Evolutionary conservation across 2,888 invertebrate genomes (phyloP).

Genomic region (Cataglyphis altisquamis): DNA sequence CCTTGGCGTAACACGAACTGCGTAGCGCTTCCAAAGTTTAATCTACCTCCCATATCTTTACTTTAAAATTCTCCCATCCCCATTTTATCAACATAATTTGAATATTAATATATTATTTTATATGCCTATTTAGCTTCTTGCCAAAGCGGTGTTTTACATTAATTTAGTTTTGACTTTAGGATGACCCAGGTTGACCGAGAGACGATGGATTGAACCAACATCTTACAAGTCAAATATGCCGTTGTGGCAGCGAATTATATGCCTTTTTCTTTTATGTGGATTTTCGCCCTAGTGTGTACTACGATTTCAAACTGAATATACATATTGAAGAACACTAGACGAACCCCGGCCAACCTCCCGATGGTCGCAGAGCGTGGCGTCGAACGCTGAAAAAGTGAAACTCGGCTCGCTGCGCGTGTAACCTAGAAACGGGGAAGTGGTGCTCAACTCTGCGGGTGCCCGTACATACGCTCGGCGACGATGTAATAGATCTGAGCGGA

Average conservation of each 20-base stretch:
- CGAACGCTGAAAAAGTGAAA: constrained; percentile 86
- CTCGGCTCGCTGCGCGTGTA: constrained; percentile 86
- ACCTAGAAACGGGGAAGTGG: constrained; percentile 86
- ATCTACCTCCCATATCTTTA: background rate
- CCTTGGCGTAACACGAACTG: constrained; percentile 26
- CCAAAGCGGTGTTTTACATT: background rate
- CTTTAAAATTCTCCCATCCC: background rate
- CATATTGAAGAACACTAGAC: constrained; percentile 71
- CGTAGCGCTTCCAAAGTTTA: constrained; percentile 15
- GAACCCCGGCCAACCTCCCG: constrained; percentile 77
- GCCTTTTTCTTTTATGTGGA: background rate
- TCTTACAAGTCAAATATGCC: background rate
- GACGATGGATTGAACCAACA: background rate
- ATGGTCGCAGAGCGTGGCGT: constrained; percentile 82
- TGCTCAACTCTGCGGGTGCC: constrained; percentile 82
- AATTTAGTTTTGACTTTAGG: background rate
- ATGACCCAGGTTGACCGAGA: background rate
- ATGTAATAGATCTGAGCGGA: constrained; percentile 58
- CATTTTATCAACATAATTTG: too few species aligned
- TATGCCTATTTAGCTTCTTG: background rate
- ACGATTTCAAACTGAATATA: background rate
- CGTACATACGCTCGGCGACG: constrained; percentile 52
- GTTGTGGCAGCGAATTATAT: constrained; percentile 49
- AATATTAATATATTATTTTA: background rate
- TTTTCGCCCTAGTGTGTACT: background rate